A percentile compares a stretch with the other conserved stretches of the same genome.
phyloP scores from a whole-genome alignment of 2,888 invertebrate genomes.

The Apocheima hispidaria region DNA sequence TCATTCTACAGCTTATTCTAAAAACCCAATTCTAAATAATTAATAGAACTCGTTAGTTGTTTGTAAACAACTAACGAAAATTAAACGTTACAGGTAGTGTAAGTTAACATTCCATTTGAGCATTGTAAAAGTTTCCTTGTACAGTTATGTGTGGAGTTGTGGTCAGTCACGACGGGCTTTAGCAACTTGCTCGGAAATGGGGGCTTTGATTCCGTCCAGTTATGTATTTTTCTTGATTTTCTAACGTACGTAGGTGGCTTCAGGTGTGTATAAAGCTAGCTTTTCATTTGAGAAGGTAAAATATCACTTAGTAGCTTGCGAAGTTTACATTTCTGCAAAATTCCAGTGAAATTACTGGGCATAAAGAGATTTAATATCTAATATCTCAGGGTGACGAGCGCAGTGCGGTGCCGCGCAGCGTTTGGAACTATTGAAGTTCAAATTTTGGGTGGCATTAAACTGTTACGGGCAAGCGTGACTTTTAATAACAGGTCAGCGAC shows the following conservation, averaged over 20 bases:
- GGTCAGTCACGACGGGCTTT: constrained; percentile 32
- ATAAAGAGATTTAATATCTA: too few species aligned
- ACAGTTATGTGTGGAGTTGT: constrained; percentile 36
- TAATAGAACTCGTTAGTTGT: constrained; percentile 26
- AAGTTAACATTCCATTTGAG: constrained; percentile 36
- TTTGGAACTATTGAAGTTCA: too few species aligned
- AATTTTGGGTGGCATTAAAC: too few species aligned
- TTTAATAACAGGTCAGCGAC: too few species aligned
- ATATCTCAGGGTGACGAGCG: too few species aligned
- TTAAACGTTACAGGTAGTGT: constrained; percentile 38
- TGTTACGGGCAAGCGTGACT: too few species aligned
- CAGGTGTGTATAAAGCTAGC: background rate
- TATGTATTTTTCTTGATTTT: background rate
- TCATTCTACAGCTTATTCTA: too few species aligned
- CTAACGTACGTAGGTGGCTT: background rate
- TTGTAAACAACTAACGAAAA: constrained; percentile 28
- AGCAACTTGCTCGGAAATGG: constrained; percentile 8
- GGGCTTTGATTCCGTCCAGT: constrained; percentile 3
- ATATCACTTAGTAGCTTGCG: background rate
- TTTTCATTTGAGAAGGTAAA: background rate
- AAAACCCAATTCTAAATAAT: constrained; percentile 18
- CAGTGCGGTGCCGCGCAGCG: too few species aligned
- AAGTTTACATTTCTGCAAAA: too few species aligned
- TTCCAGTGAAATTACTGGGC: too few species aligned
- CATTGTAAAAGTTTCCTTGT: constrained; percentile 42